Conservation (phyloP, 2,797 vertebrate species). For the Siniperca undulata region DNA sequence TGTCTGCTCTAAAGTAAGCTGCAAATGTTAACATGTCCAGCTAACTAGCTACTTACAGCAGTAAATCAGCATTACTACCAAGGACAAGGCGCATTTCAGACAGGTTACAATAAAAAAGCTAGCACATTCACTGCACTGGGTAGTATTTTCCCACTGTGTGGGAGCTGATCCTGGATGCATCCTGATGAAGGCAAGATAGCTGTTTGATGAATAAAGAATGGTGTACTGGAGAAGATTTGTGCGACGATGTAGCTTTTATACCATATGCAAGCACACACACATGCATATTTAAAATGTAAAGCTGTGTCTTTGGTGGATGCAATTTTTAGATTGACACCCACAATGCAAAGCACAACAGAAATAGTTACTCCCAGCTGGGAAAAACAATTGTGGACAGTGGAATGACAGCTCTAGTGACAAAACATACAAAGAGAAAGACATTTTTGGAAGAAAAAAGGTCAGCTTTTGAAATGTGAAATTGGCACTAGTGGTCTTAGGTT, state of each 20-base stretch:
- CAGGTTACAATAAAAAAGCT: no score
- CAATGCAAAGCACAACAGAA: conserved; percentile 16
- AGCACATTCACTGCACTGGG: no score
- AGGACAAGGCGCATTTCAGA: not conserved
- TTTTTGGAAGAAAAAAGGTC: fast-evolving
- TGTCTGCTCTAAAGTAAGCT: not conserved
- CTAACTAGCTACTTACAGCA: not conserved
- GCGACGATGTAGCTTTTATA: not conserved
- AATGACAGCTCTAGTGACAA: conserved; percentile 11
- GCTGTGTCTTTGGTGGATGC: not conserved
- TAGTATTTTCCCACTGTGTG: no score
- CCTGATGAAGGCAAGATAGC: no score
- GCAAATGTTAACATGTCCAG: not conserved
- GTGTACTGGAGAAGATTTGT: no score
- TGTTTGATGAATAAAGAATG: no score
- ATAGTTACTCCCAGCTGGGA: not conserved
- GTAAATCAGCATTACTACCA: not conserved
- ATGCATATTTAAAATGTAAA: not conserved
- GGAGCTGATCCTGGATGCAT: no score
- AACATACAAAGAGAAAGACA: not conserved
- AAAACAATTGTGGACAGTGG: not conserved
- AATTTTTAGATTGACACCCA: conserved; percentile 21
- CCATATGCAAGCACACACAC: not conserved
- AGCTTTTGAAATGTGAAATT: not conserved
- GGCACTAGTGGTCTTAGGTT: not conserved